Conservation (phyloP, 2,113 vertebrate genomes). For the pig (Sus scrofa) region T2T-Sscrofa CM001155.3:5101501-5102000, state of each 20-base stretch:
- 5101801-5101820: too few relatives aligned
- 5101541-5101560: not conserved
- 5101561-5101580: not conserved
- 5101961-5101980: fast-evolving
- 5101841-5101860: too few relatives aligned
- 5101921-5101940: too few relatives aligned
- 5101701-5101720: not conserved
- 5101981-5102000: not conserved
- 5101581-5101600: not conserved
- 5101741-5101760: not conserved
- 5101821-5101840: not conserved
- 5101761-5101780: not conserved
- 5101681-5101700: not conserved
- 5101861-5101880: too few relatives aligned
- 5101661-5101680: not conserved
- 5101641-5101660: not conserved
- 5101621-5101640: not conserved
- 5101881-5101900: too few relatives aligned
- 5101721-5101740: not conserved
- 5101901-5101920: not conserved
- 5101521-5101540: too few relatives aligned
- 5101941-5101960: too few relatives aligned
- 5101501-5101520: too few relatives aligned
- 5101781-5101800: not conserved
- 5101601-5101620: not conserved